phyloP scores from a whole-genome alignment of 2,888 invertebrate species.

The Tuberolachnus salignus region DNA sequence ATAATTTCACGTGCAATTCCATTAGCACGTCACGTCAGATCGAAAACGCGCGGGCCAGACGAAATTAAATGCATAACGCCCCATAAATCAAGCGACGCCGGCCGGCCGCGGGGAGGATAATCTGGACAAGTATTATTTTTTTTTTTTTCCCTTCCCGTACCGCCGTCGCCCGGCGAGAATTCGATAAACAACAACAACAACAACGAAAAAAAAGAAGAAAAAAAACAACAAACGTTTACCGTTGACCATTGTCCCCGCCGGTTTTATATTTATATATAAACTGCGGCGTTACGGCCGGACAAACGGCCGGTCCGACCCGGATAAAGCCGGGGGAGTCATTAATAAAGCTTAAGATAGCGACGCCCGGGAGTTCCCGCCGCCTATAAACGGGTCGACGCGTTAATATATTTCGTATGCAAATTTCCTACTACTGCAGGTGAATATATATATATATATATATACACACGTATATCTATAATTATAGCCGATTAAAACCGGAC shows the following conservation, averaged over 20 bases:
- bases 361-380: background rate
- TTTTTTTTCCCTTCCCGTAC: background rate
- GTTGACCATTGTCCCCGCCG: conserved; percentile 24
- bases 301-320: conserved; percentile 10
- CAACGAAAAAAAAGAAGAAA: too few relatives aligned
- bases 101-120: conserved; percentile 8
- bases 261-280: too few relatives aligned
- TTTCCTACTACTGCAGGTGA: background rate
- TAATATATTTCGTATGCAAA: conserved; percentile 53
- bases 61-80: background rate
- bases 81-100: conserved; percentile 46
- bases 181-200: conserved; percentile 34
- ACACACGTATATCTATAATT: conserved; percentile 47
- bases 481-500: conserved; percentile 50
- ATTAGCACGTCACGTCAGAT: conserved; percentile 26
- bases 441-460: too few relatives aligned
- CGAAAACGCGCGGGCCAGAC: background rate
- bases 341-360: conserved; percentile 54
- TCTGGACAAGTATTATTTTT: background rate
- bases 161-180: background rate
- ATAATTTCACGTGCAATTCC: conserved; percentile 40
- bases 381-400: conserved; percentile 32
- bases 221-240: conserved; percentile 49
- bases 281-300: background rate
- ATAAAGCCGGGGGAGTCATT: conserved; percentile 54